Base-by-base conservation (phyloP, 1,140 invertebrate genomes). In the Psilanteris sp. region DNA sequence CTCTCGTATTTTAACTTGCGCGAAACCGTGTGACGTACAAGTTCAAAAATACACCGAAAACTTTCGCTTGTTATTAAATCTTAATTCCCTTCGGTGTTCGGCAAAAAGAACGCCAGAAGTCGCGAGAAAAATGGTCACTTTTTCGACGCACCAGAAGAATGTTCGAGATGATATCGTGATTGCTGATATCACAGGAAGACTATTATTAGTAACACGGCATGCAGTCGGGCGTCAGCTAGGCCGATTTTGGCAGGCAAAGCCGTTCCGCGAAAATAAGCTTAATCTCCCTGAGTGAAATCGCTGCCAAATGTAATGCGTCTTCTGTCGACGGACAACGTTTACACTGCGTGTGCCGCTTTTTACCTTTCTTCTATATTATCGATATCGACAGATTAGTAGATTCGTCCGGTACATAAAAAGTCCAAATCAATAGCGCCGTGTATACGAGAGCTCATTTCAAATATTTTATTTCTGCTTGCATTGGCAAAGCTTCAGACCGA, bases 251-350 rank as follows among this genome's bases (percentile, higher is more conserved):
- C 82, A 84, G 78, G 64, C 61, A 66, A 80, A 81, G 75, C 67
- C 66, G 73, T 68, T 59, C 59, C 79, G 78, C 79, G 81, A 85
- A 85, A 87, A 86, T 86, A 85, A 87, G 85, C 84, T 85, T 85
- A 87, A 86, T 87, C 76, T 84, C 75, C 79, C 80, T 85, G 83
- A 85, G 85, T 86, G 83, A 87, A 86, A 84, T 86, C 77, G 71
- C 64, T 74, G 76, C 76, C 71, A 78, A 74, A 78, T 71, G 64
- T 66, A 74, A 70, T 74, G 64, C 54, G 20, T 70, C 66, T 70
- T 54, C 62, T 46, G 64, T 68, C 50, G 68, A 62, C 27, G 37
- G 68, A 31, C 55, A 32, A 10, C 46, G 61, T 61, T 68, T 57
- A 67, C 57, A 62, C 27, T 41, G 39, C 48, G 31, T 36, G 14